phyloP scores from a whole-genome alignment of 2,888 invertebrate genomes.

The Therioaphis trifolii region DNA sequence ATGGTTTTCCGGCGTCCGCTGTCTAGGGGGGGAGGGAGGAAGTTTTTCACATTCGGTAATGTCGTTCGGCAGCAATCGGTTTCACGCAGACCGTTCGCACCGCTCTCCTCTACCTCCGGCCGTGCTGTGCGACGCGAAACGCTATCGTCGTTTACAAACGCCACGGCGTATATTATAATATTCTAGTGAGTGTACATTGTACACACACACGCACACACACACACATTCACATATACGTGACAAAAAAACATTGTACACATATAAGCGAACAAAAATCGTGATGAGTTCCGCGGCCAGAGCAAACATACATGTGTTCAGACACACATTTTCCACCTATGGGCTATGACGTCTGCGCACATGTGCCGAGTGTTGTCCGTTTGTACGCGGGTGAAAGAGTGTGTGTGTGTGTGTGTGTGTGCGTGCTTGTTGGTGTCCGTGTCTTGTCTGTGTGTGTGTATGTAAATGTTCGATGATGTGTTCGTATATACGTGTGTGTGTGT shows the following conservation, averaged over 20 bases:
- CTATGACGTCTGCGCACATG: conserved; percentile 40
- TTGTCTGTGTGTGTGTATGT: background rate
- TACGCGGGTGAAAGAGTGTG: too few relatives aligned
- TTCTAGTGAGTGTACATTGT: background rate
- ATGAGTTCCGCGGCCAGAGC: conserved; percentile 15
- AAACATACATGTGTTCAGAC: conserved; percentile 48
- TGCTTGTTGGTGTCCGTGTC: too few relatives aligned
- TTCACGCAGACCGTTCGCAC: too few relatives aligned
- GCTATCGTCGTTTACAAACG: too few relatives aligned
- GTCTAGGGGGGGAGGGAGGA: too few relatives aligned
- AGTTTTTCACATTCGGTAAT: too few relatives aligned
- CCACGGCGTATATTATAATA: background rate
- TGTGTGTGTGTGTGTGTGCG: background rate
- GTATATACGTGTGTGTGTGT: too few relatives aligned
- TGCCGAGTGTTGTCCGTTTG: background rate
- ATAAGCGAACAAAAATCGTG: conserved; percentile 29
- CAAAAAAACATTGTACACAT: background rate
- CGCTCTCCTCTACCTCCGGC: too few relatives aligned
- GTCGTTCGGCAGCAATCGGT: too few relatives aligned
- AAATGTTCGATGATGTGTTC: background rate
- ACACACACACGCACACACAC: background rate
- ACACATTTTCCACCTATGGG: conserved; percentile 40
- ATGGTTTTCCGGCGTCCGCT: too few relatives aligned
- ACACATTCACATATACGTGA: too few relatives aligned
- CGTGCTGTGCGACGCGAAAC: too few relatives aligned